Conservation (phyloP, 2,113 vertebrate genomes). For the Solenodon paradoxus region DNA sequence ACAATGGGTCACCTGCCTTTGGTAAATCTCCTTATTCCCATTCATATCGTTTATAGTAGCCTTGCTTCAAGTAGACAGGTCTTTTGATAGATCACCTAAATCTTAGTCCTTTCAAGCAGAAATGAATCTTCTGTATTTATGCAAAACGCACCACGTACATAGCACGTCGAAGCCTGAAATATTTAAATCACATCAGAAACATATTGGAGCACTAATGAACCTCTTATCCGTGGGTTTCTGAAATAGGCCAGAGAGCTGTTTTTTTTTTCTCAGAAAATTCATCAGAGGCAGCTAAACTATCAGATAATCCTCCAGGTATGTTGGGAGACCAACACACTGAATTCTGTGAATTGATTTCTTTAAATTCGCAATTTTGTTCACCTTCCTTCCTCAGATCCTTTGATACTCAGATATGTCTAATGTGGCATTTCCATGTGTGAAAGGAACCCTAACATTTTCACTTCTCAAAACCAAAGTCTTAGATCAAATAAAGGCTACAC, state of each 20-base stretch:
- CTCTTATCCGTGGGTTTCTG: conserved; percentile 9
- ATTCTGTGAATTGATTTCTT: conserved; percentile 4
- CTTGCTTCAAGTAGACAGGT: neutral
- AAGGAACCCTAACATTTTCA: conserved; percentile 15
- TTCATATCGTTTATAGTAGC: neutral
- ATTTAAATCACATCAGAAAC: conserved; percentile 39
- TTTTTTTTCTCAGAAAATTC: neutral
- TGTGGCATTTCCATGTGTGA: conserved; percentile 18
- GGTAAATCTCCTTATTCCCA: neutral
- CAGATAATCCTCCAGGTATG: conserved; percentile 1
- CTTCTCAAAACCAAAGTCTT: conserved; percentile 38
- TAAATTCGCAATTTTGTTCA: neutral
- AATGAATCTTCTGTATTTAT: conserved; percentile 30
- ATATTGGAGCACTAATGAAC: neutral
- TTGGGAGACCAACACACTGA: neutral
- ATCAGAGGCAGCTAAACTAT: neutral
- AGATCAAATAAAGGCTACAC: conserved; percentile 26
- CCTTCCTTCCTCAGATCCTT: conserved; percentile 28
- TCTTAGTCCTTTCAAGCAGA: conserved; percentile 37
- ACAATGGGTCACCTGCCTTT: neutral
- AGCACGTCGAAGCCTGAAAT: conserved; percentile 21
- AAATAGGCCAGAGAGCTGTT: neutral
- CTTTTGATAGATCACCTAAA: neutral
- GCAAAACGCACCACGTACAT: neutral
- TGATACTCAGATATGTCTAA: conserved; percentile 27